Conservation (phyloP, 2,113 vertebrate genomes). For the Cinclus cinclus region DNA sequence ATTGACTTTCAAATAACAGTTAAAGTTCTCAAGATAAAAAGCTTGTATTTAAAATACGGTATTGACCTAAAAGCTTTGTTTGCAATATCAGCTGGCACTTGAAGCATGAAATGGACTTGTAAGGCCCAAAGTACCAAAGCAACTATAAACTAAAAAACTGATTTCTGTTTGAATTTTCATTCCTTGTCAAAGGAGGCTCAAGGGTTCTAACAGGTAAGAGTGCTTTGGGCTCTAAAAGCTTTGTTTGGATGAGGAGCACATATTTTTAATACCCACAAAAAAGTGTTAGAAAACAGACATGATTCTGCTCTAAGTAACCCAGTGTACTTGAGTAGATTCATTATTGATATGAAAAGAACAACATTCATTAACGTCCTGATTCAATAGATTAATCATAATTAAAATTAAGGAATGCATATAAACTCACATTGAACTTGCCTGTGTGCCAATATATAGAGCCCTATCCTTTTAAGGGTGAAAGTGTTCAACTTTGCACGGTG, state of each 20-base stretch:
- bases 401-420: not conserved
- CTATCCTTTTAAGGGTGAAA: not conserved
- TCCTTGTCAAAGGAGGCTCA: not conserved
- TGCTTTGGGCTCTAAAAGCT: not conserved
- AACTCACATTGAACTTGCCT: not conserved
- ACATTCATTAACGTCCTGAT: not conserved
- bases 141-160: conserved; percentile 6
- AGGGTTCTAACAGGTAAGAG: not conserved
- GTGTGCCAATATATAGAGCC: not conserved
- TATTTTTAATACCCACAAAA: not conserved
- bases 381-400: not conserved
- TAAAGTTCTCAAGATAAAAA: conserved; percentile 51
- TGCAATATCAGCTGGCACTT: conserved; percentile 49
- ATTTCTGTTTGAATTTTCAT: conserved; percentile 14
- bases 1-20: conserved; percentile 27
- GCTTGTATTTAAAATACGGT: conserved; percentile 21
- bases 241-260: not conserved
- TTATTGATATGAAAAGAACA: not conserved
- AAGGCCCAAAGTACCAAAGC: not conserved
- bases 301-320: not conserved
- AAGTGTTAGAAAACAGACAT: not conserved
- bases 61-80: conserved; percentile 55
- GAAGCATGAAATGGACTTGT: conserved; percentile 54
- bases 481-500: not conserved
- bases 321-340: not conserved